Evolutionary conservation across 2,797 vertebrate genomes (phyloP), one percentile per base, ranked within the genome.

Genomic region (Macroramphosus scolopax): DNA sequence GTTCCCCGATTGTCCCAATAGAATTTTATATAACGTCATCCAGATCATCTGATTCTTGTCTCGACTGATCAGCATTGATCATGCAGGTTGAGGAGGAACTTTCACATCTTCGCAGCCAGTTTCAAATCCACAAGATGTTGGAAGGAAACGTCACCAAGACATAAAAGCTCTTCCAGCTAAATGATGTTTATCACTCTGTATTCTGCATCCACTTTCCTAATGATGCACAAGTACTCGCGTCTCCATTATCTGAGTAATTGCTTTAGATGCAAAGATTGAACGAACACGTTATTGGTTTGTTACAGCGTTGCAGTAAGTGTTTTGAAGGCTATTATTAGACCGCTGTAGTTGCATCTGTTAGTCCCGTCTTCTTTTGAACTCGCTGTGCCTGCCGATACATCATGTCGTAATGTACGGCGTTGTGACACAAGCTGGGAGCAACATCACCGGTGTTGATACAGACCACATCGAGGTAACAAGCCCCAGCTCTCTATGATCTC

Each of bases 381-480:
- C 36, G 75, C 63, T 61, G 57, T 70, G 59, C 64, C 63, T 53
- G 54, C 69, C 81, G 69, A 83, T 82, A 78, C 80, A 80, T 82
- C 72, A n/a, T n/a, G n/a, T n/a, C n/a, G n/a, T n/a, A n/a, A n/a
- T n/a, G n/a, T n/a, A n/a, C n/a, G n/a, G n/a, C n/a, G n/a, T n/a
- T n/a, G n/a, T n/a, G n/a, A n/a, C n/a, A n/a, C n/a, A n/a, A n/a
- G n/a, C n/a, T n/a, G n/a, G n/a, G n/a, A n/a, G n/a, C n/a, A n/a
- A n/a, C n/a, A n/a, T n/a, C n/a, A n/a, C n/a, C n/a, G n/a, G n/a
- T n/a, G n/a, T n/a, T n/a, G n/a, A n/a, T n/a, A n/a, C n/a, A n/a
- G n/a, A n/a, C n/a, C 59, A 63, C 78, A 78, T 69, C 74, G 83
- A 71, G 68, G 60, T 59, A 70, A 53, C 65, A 31, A 47, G 59